A percentile compares a stretch with the other conserved stretches of the same genome.
Evolutionary conservation across 2,888 invertebrate genomes (phyloP).

Genomic region (Axea sp.): DNA sequence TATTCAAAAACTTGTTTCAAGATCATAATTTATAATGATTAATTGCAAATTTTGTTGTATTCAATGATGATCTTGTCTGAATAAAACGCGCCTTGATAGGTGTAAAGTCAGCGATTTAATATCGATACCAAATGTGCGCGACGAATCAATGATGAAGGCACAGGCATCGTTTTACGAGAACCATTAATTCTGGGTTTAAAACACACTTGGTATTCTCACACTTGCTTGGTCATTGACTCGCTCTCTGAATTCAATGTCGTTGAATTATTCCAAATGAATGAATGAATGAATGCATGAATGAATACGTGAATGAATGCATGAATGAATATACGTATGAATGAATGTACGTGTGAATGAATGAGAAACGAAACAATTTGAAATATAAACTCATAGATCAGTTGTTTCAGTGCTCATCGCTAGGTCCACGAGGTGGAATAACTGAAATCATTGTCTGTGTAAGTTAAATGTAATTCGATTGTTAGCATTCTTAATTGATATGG

Average conservation of each 20-base stretch:
- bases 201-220: slow-evolving; percentile 40
- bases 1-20: slow-evolving; percentile 6
- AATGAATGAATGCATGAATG: too few species aligned
- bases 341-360: too few species aligned
- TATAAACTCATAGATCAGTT: too few species aligned
- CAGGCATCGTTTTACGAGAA: slow-evolving; percentile 58
- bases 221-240: slow-evolving; percentile 52
- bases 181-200: slow-evolving; percentile 54
- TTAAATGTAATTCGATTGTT: slow-evolving; percentile 3
- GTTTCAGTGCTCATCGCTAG: too few species aligned
- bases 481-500: background rate
- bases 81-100: slow-evolving; percentile 11
- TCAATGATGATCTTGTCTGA: slow-evolving; percentile 2
- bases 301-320: too few species aligned
- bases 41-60: slow-evolving; percentile 6
- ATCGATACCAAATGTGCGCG: slow-evolving; percentile 29
- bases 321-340: too few species aligned
- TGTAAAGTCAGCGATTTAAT: slow-evolving; percentile 9
- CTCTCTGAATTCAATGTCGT: slow-evolving; percentile 39
- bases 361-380: too few species aligned
- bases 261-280: background rate
- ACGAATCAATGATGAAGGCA: slow-evolving; percentile 42
- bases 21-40: background rate
- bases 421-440: too few species aligned
- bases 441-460: too few species aligned